Evolutionary conservation across 2,113 vertebrate genomes (phyloP).

Genomic region (Sphyrna mokarran): DNA sequence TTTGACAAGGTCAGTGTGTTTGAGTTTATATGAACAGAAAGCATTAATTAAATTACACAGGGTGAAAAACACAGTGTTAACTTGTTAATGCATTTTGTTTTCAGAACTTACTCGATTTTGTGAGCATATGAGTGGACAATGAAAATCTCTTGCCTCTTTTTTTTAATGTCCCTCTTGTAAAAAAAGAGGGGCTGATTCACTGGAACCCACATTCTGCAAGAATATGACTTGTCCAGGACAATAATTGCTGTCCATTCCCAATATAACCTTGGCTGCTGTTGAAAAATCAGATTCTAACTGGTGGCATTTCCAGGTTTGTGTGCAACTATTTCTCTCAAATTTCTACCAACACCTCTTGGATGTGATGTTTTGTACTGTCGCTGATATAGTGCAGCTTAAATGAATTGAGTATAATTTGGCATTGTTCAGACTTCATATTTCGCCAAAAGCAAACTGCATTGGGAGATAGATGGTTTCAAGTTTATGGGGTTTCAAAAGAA

Average conservation of each 20-base stretch:
- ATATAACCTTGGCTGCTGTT: not conserved
- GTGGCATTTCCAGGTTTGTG: not conserved
- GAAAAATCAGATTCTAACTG: not conserved
- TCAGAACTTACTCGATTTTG: not conserved
- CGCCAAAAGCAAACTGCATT: not conserved
- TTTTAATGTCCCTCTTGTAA: not conserved
- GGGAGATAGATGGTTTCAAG: not conserved
- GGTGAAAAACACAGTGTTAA: not conserved
- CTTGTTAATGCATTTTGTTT: not conserved
- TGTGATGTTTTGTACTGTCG: not conserved
- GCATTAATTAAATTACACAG: slow-evolving; percentile 21
- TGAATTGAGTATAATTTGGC: not conserved
- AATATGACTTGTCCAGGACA: not conserved
- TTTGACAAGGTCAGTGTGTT: not conserved
- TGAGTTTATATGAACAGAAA: not conserved
- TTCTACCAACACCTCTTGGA: not conserved
- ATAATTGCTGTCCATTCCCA: not conserved
- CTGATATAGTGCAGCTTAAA: not conserved
- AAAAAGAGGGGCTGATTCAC: not conserved
- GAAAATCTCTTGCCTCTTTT: not conserved
- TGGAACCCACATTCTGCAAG: not conserved
- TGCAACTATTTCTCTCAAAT: slow-evolving; percentile 14
- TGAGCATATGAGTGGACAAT: not conserved
- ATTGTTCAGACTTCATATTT: not conserved
- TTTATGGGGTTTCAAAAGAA: not conserved